A percentile compares a stretch with the other conserved stretches of the same genome.
These are phyloP conservation scores for Metridium senile DNA, from an alignment of 92 coral and sea anemone species.

Conservation along the genomic window DNA sequence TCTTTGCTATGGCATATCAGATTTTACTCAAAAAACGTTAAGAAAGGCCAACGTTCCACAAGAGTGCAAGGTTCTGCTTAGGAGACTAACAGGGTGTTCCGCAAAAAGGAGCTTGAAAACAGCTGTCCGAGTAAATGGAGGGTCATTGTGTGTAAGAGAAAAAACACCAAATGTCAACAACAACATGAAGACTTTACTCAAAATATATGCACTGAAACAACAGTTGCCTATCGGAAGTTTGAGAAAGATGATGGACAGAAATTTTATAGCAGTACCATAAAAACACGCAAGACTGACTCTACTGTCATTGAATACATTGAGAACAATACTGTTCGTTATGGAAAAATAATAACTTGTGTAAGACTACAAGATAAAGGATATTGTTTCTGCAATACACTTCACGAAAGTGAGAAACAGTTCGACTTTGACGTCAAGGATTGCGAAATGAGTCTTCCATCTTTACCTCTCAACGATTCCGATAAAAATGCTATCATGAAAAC, in stretches of 20 bases:
- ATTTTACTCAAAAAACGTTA: slow-evolving; percentile 14
- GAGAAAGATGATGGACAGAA: slow-evolving; percentile 26
- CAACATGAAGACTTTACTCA: slow-evolving; percentile 23
- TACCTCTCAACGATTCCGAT: slow-evolving; percentile 12
- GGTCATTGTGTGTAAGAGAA: not conserved
- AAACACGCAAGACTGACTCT: slow-evolving; percentile 38
- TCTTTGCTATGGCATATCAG: slow-evolving; percentile 44
- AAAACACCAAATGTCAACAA: slow-evolving; percentile 16
- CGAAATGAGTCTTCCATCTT: slow-evolving; percentile 33
- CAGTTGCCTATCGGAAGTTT: slow-evolving; percentile 32
- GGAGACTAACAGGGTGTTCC: slow-evolving; percentile 45
- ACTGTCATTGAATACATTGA: too few relatives aligned
- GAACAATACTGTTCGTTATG: slow-evolving; percentile 27
- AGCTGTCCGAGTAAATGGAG: slow-evolving; percentile 25
- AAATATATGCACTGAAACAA: slow-evolving; percentile 1
- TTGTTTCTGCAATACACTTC: slow-evolving; percentile 37
- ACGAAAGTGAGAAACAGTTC: too few relatives aligned
- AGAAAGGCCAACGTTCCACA: slow-evolving; percentile 21
- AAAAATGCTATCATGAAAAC: slow-evolving; percentile 10
- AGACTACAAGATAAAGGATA: slow-evolving; percentile 24
- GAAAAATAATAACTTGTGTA: slow-evolving; percentile 23
- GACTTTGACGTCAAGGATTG: slow-evolving; percentile 11
- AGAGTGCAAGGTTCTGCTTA: slow-evolving; percentile 24
- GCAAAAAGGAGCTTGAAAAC: slow-evolving; percentile 16
- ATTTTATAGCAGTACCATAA: slow-evolving; percentile 23